Evolutionary conservation across 2,113 vertebrate genomes (phyloP).

Genomic region (Pterocles gutturalis): DNA sequence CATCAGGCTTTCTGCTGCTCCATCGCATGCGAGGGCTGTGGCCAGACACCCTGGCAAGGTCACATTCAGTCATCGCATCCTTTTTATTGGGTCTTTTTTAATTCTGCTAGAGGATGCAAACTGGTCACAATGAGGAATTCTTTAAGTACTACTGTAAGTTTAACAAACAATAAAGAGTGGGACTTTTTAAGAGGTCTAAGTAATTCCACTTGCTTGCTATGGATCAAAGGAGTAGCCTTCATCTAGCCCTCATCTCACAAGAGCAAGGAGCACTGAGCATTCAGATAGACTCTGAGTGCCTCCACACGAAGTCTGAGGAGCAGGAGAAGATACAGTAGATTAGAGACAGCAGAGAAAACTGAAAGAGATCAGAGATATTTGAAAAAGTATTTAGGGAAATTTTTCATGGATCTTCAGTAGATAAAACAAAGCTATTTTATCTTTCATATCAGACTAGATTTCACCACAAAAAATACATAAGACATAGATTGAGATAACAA

Average conservation of each 20-base stretch:
- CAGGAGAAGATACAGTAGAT: background rate
- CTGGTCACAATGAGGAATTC: background rate
- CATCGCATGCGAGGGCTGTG: background rate
- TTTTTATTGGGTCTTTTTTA: background rate
- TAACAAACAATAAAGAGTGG: background rate
- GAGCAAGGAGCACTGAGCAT: rapidly evolving
- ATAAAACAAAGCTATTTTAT: background rate
- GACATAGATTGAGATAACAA: background rate
- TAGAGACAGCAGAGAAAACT: background rate
- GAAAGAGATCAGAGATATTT: background rate
- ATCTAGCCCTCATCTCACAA: background rate
- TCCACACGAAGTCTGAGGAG: background rate
- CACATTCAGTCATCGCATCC: background rate
- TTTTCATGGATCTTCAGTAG: background rate
- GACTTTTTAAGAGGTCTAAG: background rate
- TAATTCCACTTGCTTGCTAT: background rate
- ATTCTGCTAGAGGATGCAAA: background rate
- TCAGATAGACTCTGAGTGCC: background rate
- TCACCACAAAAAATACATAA: background rate
- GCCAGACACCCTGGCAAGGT: background rate
- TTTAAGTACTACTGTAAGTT: background rate
- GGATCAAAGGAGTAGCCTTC: background rate
- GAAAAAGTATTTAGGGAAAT: background rate
- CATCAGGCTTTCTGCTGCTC: background rate
- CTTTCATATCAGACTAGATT: background rate